Percentiles rank a stretch among this genome's conserved stretches.
Conservation (phyloP, 2,888 invertebrate species). For the Craniophora ligustri region DNA sequence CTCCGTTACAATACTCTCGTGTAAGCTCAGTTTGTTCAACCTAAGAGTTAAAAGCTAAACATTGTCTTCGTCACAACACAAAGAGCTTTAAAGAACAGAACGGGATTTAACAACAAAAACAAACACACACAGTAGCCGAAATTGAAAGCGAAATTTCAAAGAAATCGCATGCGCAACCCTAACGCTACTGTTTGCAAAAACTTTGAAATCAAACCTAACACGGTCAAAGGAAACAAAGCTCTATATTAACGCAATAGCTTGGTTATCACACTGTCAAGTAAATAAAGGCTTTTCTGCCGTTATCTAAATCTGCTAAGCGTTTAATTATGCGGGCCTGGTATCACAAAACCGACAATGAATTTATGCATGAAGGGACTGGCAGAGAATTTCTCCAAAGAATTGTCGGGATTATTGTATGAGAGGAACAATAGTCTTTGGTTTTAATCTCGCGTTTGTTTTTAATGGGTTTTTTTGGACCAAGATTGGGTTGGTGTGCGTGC, state of each 20-base stretch:
- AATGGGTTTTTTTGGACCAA: slow-evolving; percentile 68
- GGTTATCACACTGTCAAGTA: slow-evolving; percentile 54
- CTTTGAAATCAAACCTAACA: slow-evolving; percentile 40
- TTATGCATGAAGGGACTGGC: slow-evolving; percentile 85
- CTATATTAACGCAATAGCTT: slow-evolving; percentile 56
- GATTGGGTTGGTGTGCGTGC: slow-evolving; percentile 80
- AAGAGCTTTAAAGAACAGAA: slow-evolving; percentile 61
- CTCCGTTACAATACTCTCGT: slow-evolving; percentile 7
- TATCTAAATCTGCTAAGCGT: slow-evolving; percentile 73
- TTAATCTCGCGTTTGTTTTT: slow-evolving; percentile 77
- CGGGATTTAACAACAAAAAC: slow-evolving; percentile 67
- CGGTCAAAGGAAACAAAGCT: slow-evolving; percentile 59
- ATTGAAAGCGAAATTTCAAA: slow-evolving; percentile 71
- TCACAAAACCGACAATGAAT: slow-evolving; percentile 83
- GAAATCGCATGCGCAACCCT: slow-evolving; percentile 70
- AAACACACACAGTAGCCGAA: slow-evolving; percentile 50
- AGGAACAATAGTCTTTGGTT: slow-evolving; percentile 87
- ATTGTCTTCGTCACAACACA: slow-evolving; percentile 43
- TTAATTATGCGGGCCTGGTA: slow-evolving; percentile 80
- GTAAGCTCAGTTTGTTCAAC: slow-evolving; percentile 34
- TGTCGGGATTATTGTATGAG: slow-evolving; percentile 71
- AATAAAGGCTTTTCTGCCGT: slow-evolving; percentile 58
- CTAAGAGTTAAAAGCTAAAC: slow-evolving; percentile 39
- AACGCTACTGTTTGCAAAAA: slow-evolving; percentile 73
- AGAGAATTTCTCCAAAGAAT: slow-evolving; percentile 71